phyloP scores from a whole-genome alignment of 2,113 vertebrate species.

The Melozone crissalis region DNA sequence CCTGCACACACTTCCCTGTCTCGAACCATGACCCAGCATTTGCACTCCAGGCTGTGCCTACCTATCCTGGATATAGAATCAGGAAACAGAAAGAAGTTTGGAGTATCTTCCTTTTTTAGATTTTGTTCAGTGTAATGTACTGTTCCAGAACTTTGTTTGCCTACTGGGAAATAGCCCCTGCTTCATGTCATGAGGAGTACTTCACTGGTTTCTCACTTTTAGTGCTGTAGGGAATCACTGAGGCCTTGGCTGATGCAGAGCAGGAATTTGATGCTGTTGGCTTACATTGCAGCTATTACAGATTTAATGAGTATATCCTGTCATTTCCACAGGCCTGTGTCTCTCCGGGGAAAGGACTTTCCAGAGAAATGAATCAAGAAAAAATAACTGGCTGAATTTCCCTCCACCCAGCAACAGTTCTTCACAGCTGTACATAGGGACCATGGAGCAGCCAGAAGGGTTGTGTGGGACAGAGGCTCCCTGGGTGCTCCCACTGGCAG shows the following conservation, averaged over 20 bases:
- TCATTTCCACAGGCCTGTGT: neutral
- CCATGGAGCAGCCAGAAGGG: rapidly evolving
- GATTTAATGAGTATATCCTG: neutral
- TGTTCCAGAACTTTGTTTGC: neutral
- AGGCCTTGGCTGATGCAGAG: neutral
- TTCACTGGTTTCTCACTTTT: neutral
- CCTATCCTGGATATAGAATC: neutral
- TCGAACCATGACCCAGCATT: neutral
- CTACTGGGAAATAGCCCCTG: neutral
- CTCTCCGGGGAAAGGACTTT: neutral
- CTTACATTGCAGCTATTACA: neutral
- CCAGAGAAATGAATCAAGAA: neutral
- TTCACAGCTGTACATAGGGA: rapidly evolving
- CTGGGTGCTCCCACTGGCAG: neutral
- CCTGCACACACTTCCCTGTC: neutral
- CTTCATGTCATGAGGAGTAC: neutral
- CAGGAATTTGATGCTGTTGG: neutral
- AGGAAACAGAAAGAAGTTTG: neutral
- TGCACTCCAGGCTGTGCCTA: neutral
- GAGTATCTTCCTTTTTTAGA: neutral
- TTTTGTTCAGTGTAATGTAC: neutral
- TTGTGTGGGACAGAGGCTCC: neutral
- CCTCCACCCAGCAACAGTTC: neutral
- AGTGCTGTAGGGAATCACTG: neutral
- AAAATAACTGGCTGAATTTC: neutral